Evolutionary conservation across 2,888 invertebrate species (phyloP).

Genomic region (Iselma pallidipennis): DNA sequence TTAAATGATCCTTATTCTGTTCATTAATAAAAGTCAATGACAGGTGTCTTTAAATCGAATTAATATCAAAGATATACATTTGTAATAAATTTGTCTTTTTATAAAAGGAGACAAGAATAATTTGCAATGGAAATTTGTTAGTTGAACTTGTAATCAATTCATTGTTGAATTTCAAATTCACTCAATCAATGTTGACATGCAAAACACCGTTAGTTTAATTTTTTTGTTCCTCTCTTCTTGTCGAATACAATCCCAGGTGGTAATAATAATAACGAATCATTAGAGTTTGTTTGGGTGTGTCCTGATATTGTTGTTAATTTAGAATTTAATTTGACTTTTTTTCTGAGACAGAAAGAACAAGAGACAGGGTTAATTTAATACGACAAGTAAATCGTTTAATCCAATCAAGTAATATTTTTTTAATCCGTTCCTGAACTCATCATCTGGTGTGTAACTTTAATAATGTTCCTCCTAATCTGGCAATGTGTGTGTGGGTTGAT

Average conservation of each 20-base stretch:
- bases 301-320: background rate
- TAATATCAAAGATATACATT: too few species aligned
- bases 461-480: background rate
- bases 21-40: background rate
- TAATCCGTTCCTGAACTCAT: background rate
- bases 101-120: background rate
- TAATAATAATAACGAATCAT: background rate
- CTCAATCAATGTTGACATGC: background rate
- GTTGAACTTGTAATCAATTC: background rate
- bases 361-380: too few species aligned
- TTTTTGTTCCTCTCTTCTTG: background rate
- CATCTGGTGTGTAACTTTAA: background rate
- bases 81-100: background rate
- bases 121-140: background rate
- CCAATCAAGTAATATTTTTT: background rate
- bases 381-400: too few species aligned
- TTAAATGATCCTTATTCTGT: too few species aligned
- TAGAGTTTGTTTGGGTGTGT: background rate
- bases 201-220: background rate
- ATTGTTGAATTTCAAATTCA: background rate
- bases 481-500: background rate
- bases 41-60: background rate
- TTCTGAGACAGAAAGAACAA: too few species aligned
- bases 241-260: background rate
- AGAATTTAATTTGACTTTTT: background rate